A percentile compares a stretch with the other conserved stretches of the same genome.
phyloP scores from a whole-genome alignment of 2,113 vertebrate species.

The Cnemophilus loriae region DNA sequence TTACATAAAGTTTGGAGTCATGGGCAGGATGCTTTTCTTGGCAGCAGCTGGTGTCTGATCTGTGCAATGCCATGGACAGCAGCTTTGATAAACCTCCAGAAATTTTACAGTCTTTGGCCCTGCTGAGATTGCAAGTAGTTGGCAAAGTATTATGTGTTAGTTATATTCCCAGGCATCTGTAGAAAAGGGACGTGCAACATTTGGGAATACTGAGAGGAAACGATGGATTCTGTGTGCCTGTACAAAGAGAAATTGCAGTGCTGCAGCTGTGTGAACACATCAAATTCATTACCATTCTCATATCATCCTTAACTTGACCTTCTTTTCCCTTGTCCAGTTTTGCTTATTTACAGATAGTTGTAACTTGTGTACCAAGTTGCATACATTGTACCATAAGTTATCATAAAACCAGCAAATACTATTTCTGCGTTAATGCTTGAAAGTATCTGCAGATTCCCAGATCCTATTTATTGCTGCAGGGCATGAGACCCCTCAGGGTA shows the following conservation, averaged over 20 bases:
- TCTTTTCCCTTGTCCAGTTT: background rate
- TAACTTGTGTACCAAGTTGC: background rate
- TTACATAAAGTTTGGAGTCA: background rate
- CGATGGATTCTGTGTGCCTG: background rate
- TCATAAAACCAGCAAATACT: background rate
- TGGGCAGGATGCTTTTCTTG: background rate
- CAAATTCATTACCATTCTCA: background rate
- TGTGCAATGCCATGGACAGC: background rate
- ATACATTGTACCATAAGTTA: too few species aligned
- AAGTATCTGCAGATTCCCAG: background rate
- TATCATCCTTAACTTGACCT: background rate
- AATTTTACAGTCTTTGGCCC: background rate
- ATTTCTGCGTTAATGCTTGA: background rate
- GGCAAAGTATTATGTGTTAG: background rate
- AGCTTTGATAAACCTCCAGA: background rate
- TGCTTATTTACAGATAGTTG: background rate
- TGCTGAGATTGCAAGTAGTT: background rate
- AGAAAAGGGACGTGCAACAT: background rate
- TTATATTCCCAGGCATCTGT: background rate
- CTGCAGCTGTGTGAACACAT: background rate
- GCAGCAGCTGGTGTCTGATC: background rate
- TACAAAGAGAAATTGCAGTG: background rate
- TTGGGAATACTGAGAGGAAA: background rate
- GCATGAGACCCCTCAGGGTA: background rate
- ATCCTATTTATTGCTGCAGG: background rate